Evolutionary conservation across 2,113 vertebrate genomes (phyloP), one percentile per base, ranked within the genome.

Genomic region (Rhinichthys klamathensis): DNA sequence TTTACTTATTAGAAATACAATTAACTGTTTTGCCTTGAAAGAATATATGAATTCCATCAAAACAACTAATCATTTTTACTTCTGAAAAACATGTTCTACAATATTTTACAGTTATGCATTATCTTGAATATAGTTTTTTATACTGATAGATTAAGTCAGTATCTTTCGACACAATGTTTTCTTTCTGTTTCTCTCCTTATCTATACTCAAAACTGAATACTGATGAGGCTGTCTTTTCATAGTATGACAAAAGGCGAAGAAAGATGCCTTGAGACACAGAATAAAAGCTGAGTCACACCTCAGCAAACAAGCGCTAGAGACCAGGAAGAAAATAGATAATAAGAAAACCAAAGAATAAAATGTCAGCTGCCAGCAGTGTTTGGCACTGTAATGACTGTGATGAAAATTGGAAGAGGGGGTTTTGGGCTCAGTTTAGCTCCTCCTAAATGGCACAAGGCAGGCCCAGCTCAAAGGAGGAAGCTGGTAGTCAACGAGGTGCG

Each of bases 231-330:
- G 35, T 27, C 35, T 80, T 80, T 80, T 80, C 32, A 79, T 79
- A 46, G 32, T 46, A 63, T 0, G 0, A 44, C 11, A 76, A 70
- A 54, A 49, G 46, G 3, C 18, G 56, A n/a, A 30, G 83, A 51
- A 77, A 84, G 74, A 44, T 67, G 60, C 44, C 27, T 67, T 84
- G 16, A 77, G 16, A n/a, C 38, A 75, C 41, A 84, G 63, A 67
- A 63, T 23, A 35, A 16, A 74, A 35, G 23, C 69, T 83, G 65
- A 78, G 73, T 84, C 38, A 82, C 58, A 77, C 60, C 18, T 74
- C 58, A 21, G 38, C 72, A 86, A n/a, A 67, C 80, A 38, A 41
- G 32, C 72, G 3, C 70, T 51, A 77, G 38, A 84, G 30, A 18
- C 15, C 21, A 27, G 5, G 58, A 10, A 27, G 46, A 61, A 46